Evolutionary conservation across 2,888 invertebrate species (phyloP), one percentile per base, ranked within the genome.

Genomic region (Nomada fucata): DNA sequence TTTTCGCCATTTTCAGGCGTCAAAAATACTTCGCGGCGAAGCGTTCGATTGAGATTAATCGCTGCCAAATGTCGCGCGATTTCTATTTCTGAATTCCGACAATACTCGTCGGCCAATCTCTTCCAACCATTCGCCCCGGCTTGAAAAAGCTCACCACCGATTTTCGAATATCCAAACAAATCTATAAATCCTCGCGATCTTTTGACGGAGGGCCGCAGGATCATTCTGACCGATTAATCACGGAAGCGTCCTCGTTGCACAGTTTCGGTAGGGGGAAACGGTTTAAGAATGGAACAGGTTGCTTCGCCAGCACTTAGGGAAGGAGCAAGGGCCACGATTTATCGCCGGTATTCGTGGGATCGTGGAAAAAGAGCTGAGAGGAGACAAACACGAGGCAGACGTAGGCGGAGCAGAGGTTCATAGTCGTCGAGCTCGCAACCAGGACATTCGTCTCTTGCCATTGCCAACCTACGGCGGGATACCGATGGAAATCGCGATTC

Each of bases 391-490:
- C 26, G 50, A 18, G n/a, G 53, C 44, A 57, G 69, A 78, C 81
- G 72, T 64, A 69, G 69, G 73, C 79, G 81, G 69, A 42, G 13
- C 11, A 52, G 53, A 44, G 42, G 13, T 44, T 26, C 42, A 42
- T 20, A 36, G 42, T 53, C 65, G 50, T 52, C 59, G 47, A 47
- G 57, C 64, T 61, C 15, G 42, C 9, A 72, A 65, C 60, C 53
- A 26, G 50, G 79, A 83, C 68, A 84, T 83, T 75, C 79, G 74
- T 84, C 84, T 76, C 79, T 74, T 83, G 79, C 76, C 63, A 79
- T 79, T 79, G 76, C 76, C 52, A 52, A 76, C 57, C 74, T 77
- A 79, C 76, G 68, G 73, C 71, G 61, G 15, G 61, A 77, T 79
- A 69, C 74, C 77, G 59, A 82, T 78, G 78, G 78, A 82, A 71